Conservation (phyloP, 2,888 invertebrate species). For the Conomelus anceps region DNA sequence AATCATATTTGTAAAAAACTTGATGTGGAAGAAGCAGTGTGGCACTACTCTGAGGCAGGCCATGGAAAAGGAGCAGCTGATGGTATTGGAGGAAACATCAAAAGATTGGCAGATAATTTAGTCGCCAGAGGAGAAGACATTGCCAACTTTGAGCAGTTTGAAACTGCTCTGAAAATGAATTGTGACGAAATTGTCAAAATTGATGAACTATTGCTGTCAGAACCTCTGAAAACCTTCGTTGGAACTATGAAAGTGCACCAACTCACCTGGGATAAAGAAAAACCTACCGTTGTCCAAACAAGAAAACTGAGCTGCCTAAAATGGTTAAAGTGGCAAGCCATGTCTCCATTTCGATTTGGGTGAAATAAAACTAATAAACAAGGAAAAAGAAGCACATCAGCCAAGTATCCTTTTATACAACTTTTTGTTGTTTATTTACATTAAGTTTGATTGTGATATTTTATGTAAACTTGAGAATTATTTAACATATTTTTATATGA, state of each 20-base stretch:
- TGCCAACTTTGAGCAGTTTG: background rate
- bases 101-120: conserved; percentile 38
- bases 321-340: background rate
- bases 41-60: conserved; percentile 37
- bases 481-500: background rate
- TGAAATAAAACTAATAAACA: background rate
- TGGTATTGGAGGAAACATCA: conserved; percentile 38
- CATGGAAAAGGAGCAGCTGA: conserved; percentile 39
- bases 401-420: background rate
- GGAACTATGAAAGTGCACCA: background rate
- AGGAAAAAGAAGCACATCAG: background rate
- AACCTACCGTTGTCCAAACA: background rate
- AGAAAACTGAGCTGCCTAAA: background rate
- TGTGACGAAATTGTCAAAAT: background rate
- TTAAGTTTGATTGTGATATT: background rate
- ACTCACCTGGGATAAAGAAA: background rate
- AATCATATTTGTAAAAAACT: conserved; percentile 34
- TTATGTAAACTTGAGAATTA: background rate
- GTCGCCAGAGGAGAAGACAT: background rate
- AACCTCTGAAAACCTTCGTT: background rate
- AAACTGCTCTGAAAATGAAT: background rate
- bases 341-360: background rate
- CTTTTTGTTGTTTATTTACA: background rate
- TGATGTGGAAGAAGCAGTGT: conserved; percentile 29
- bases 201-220: background rate